Evolutionary conservation across 2,797 vertebrate genomes (phyloP).

Genomic region (Acrocephalus scirpaceus): DNA sequence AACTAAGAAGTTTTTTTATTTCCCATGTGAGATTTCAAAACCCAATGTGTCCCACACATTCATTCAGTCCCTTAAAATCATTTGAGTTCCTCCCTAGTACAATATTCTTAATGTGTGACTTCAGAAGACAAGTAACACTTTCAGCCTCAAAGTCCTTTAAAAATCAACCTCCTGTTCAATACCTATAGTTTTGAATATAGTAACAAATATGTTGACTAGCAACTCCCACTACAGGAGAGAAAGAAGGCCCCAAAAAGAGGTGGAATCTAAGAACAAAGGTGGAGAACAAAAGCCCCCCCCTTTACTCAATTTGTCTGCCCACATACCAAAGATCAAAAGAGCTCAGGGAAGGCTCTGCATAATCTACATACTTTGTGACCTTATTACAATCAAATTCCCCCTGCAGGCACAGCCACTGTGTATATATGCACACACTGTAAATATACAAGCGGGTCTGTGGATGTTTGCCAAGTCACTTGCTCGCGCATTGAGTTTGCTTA

Average conservation of each 20-base stretch:
- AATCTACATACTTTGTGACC: slow-evolving; percentile 60
- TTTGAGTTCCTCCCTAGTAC: neutral
- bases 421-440: slow-evolving; percentile 56
- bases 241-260: slow-evolving; percentile 18
- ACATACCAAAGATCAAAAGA: slow-evolving; percentile 63
- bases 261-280: slow-evolving; percentile 31
- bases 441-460: slow-evolving; percentile 24
- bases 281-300: slow-evolving; percentile 36
- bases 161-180: slow-evolving; percentile 6
- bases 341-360: slow-evolving; percentile 32
- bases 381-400: slow-evolving; percentile 38
- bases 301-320: slow-evolving; percentile 51
- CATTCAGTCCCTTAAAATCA: neutral
- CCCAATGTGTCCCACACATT: fast-evolving
- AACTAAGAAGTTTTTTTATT: neutral
- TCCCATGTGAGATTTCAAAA: neutral
- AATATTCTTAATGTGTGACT: neutral
- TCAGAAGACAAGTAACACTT: slow-evolving; percentile 5
- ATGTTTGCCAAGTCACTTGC: slow-evolving; percentile 54
- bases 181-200: slow-evolving; percentile 6
- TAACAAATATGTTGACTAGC: slow-evolving; percentile 5
- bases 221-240: neutral
- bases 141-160: neutral
- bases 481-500: slow-evolving; percentile 70
- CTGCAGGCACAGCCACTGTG: neutral